A percentile compares a stretch with the other conserved stretches of the same genome.
phyloP scores from a whole-genome alignment of 2,113 vertebrate genomes.

The Panthera uncia region DNA sequence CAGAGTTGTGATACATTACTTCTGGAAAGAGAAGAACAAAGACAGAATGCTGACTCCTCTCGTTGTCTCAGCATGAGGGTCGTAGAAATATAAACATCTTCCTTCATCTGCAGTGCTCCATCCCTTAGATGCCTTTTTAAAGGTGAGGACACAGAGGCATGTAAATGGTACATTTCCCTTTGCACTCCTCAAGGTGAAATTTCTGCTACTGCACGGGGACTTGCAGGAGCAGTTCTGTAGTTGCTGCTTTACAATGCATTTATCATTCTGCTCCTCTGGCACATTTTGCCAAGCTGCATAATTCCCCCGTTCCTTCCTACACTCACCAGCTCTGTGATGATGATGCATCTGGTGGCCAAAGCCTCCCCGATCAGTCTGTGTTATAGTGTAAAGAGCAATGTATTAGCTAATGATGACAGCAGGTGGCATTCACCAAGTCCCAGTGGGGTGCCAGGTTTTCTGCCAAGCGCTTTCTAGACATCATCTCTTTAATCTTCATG shows the following conservation, averaged over 20 bases:
- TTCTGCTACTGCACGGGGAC: not conserved
- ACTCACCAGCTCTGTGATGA: conserved; percentile 45
- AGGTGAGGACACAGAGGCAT: conserved; percentile 23
- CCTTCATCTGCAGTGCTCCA: not conserved
- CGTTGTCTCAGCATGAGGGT: conserved; percentile 4
- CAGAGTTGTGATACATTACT: conserved; percentile 4
- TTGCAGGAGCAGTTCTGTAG: not conserved
- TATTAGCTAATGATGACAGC: conserved; percentile 29
- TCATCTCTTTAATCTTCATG: conserved; percentile 5
- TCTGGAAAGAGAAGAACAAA: conserved; percentile 27
- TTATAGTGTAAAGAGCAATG: not conserved
- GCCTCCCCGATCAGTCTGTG: not conserved
- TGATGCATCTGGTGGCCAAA: conserved; percentile 34
- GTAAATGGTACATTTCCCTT: conserved; percentile 38
- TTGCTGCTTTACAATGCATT: conserved; percentile 20
- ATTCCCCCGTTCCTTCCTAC: conserved; percentile 24
- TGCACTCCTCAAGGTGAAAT: conserved; percentile 49
- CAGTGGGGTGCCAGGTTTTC: not conserved
- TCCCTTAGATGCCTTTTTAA: conserved; percentile 34
- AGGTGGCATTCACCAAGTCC: not conserved
- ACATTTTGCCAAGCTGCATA: conserved; percentile 50
- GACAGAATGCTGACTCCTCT: conserved; percentile 45
- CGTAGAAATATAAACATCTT: conserved; percentile 3
- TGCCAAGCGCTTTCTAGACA: not conserved
- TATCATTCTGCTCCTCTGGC: conserved; percentile 58